Base-by-base conservation (phyloP, 2,888 invertebrate genomes). In the Plagodis pulveraria region DNA sequence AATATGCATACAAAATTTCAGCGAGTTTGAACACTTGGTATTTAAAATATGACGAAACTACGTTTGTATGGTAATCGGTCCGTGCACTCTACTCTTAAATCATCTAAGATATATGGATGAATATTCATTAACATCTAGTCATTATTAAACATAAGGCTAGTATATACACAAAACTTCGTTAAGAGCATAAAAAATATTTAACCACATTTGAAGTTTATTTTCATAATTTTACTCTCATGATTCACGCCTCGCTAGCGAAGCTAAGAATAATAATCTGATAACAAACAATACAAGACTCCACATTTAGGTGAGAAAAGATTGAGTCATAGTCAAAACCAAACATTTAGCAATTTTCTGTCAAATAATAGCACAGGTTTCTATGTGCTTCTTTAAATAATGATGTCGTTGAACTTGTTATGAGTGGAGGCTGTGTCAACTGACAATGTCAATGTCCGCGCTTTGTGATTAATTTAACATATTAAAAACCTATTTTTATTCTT, bases 391-490 rank as follows among this genome's bases (percentile, higher is more conserved):
- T 48, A 40, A 40, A 40, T 32, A 48, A 44, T 33, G 52, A 61
- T 43, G 68, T 49, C 67, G 64, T 62, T 65, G 70, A 72, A 67
- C 69, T 62, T 62, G 54, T 60, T 61, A 47, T 66, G 49, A 58
- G 8, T 56, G 46, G 33, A 60, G 51, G 45, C 53, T 58, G 62
- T 64, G 55, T 64, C 60, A 63, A 67, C 58, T 62, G 56, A 56
- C 50, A 60, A 58, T 52, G 65, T 64, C 67, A 64, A 65, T 55
- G 63, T 56, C 54, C 67, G 53, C 59, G 35, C 41, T 41, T 58
- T 49, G 10, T 53, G 51, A 58, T 61, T 53, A 58, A 57, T 66
- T 58, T 64, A 45, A 62, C 57, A 48, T 50, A 50, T 58, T 53
- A 46, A 46, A 54, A 44, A 48, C 35, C 47, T 45, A 53, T 49